phyloP scores from a whole-genome alignment of 35 echinoderm and acorn worm genomes.

The Apostichopus californicus region DNA sequence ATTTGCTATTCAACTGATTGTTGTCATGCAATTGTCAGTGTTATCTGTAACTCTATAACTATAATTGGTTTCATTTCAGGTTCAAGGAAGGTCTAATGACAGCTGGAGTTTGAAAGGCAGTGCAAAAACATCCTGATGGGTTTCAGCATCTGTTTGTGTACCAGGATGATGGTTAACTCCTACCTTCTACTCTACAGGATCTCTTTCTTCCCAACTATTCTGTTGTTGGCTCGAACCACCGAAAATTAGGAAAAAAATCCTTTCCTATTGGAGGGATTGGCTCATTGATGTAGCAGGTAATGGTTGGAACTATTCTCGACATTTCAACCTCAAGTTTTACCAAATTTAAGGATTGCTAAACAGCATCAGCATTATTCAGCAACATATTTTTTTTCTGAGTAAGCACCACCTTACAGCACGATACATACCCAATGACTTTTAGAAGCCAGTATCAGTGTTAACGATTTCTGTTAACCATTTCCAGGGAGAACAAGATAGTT shows the following conservation, averaged over 20 bases:
- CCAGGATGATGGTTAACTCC: neutral
- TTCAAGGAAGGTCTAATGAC: neutral
- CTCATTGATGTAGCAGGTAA: conserved; percentile 14
- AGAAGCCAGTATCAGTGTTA: no score
- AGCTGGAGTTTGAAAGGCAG: neutral
- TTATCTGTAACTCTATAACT: neutral
- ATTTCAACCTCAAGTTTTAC: no score
- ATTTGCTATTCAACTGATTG: no score
- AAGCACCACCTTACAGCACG: no score
- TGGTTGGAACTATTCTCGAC: no score
- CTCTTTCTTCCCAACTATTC: neutral
- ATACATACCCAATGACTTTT: no score
- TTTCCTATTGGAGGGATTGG: conserved; percentile 6
- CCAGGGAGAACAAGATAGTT: no score
- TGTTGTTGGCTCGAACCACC: neutral
- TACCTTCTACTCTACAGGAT: neutral
- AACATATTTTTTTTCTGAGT: no score
- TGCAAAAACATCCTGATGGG: neutral
- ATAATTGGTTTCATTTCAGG: neutral
- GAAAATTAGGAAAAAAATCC: neutral
- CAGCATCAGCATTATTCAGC: no score
- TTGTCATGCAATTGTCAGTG: no score
- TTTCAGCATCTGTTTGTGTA: neutral
- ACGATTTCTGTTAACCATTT: no score
- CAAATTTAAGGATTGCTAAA: no score